Evolutionary conservation across 2,113 vertebrate genomes (phyloP).

Genomic region (Dromas ardeola): DNA sequence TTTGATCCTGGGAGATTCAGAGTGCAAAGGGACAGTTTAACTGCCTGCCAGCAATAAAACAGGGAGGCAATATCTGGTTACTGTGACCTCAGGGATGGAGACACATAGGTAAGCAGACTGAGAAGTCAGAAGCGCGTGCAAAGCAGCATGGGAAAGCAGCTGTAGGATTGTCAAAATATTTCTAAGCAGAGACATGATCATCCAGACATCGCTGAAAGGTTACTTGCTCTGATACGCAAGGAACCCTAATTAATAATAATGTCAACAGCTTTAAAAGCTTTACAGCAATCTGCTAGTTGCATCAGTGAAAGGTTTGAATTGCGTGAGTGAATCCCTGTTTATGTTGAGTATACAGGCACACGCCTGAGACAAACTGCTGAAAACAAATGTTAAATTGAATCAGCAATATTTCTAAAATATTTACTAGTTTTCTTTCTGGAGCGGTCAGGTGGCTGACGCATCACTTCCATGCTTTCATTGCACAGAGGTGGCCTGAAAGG

Average conservation of each 20-base stretch:
- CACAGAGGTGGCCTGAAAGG: background rate
- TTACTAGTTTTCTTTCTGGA: background rate
- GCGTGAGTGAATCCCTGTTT: background rate
- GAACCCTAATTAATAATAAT: slow-evolving; percentile 14
- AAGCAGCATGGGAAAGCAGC: background rate
- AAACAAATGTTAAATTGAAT: background rate
- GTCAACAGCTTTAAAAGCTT: slow-evolving; percentile 25
- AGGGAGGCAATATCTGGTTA: slow-evolving; percentile 15
- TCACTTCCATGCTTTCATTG: background rate
- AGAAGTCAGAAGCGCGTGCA: background rate
- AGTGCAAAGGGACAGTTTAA: slow-evolving; percentile 1
- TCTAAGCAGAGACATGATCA: background rate
- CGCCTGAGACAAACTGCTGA: background rate
- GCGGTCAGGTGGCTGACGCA: background rate
- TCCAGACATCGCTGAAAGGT: slow-evolving; percentile 9
- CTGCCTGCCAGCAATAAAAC: slow-evolving; percentile 21
- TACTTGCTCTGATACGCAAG: background rate
- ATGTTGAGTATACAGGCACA: background rate
- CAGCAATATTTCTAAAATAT: background rate
- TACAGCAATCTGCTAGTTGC: background rate
- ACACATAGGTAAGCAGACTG: background rate
- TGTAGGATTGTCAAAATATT: slow-evolving; percentile 7
- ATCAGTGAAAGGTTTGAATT: slow-evolving; percentile 18
- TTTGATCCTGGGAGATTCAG: background rate
- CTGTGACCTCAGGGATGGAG: slow-evolving; percentile 14